Evolutionary conservation across 2,888 invertebrate genomes (phyloP), one percentile per base, ranked within the genome.

Genomic region (Phyto melanocephala): DNA sequence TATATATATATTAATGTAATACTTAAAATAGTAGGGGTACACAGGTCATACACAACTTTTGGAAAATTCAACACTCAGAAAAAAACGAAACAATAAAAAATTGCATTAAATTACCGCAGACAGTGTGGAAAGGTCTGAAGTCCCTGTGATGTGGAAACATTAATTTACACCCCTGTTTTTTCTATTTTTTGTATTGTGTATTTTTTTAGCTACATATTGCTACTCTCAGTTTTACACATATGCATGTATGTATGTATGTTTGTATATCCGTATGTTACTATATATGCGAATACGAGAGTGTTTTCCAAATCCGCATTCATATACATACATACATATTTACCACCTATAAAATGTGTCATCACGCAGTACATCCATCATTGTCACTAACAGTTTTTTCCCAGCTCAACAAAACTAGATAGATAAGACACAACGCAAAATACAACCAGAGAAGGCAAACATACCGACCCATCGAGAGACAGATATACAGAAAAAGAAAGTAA

Each of bases 281-380:
- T n/a, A n/a, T 28, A 15, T 56, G 54, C 54, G 35, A 37, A 37
- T 50, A 6, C 3, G 6, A 28, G 47, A 11, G 42, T 33, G 24
- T 68, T 15, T 58, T 60, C 67, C n/a, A 45, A 75, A 76, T 67
- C 71, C 65, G 52, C 54, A 81, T 67, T 80, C 65, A 15, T 50
- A 75, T n/a, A n/a, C n/a, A n/a, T n/a, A n/a, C n/a, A n/a, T n/a
- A n/a, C n/a, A n/a, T 40, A 70, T 80, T 54, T 75, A 50, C 71
- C 76, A 80, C 75, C 81, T 72, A 72, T 76, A 81, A 71, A 80
- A 76, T 76, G 71, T 72, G 76, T 72, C 81, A 81, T 76, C 76
- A 81, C 71, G 71, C 81, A 76, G 67, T 60, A 72, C 76, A 81
- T 81, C 76, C 37, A 81, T 81, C 81, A 81, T 76, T 81, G 81